Conservation (phyloP, 2,888 invertebrate genomes). For the Pammene fasciana region DNA sequence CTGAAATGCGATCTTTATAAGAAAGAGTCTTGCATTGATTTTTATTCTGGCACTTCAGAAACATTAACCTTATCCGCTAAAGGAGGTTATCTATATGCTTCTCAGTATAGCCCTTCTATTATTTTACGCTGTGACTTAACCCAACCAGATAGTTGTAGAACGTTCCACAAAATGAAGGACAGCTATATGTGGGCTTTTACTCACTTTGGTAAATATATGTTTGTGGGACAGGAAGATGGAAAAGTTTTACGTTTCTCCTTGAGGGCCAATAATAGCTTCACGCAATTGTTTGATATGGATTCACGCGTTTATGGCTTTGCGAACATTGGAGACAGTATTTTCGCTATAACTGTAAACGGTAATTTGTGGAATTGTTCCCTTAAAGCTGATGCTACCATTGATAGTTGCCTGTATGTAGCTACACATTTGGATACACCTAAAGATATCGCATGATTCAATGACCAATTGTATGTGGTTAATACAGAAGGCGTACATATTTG, state of each 20-base stretch:
- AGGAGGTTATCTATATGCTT: background rate
- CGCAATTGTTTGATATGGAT: background rate
- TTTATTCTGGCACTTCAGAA: background rate
- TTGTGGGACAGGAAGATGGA: background rate
- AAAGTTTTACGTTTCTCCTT: background rate
- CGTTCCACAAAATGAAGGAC: background rate
- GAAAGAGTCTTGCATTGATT: background rate
- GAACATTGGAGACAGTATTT: background rate
- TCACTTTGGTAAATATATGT: conserved; percentile 2
- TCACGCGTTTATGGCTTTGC: background rate
- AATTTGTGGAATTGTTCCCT: conserved; percentile 1
- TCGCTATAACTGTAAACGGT: background rate
- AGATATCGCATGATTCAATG: background rate
- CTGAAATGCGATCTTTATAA: conserved; percentile 4
- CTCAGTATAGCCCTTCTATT: background rate
- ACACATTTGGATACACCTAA: background rate
- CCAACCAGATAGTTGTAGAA: background rate
- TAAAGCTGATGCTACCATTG: background rate
- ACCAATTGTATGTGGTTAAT: background rate
- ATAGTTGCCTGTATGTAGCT: background rate
- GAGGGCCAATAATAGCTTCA: background rate
- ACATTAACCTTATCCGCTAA: background rate
- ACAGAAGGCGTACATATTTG: background rate
- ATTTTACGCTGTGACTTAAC: background rate
- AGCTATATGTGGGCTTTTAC: background rate